A percentile compares a stretch with the other conserved stretches of the same genome.
These are phyloP conservation scores for Malurus cyaneus DNA, from an alignment of 2,113 vertebrate genomes.

Conservation along the genomic window DNA sequence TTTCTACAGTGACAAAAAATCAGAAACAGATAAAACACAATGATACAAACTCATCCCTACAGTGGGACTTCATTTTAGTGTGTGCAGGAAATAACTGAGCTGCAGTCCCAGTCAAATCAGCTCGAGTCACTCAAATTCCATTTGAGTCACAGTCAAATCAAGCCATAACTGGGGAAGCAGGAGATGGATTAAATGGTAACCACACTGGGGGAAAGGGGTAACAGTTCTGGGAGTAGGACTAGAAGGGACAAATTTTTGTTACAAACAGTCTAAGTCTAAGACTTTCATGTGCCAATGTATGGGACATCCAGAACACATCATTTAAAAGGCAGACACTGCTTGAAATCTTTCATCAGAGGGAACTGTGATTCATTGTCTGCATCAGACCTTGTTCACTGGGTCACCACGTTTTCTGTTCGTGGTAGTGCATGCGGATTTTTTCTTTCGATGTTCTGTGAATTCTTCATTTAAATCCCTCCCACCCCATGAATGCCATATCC, in stretches of 20 bases:
- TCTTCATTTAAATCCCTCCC: not conserved
- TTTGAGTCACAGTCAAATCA: not conserved
- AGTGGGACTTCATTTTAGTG: not conserved
- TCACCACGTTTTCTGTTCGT: not conserved
- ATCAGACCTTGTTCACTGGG: not conserved
- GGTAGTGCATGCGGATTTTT: not conserved
- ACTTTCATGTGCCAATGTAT: not conserved
- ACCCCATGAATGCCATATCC: rapidly evolving
- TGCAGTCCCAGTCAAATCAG: not conserved
- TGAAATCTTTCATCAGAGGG: not conserved
- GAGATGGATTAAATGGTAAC: not conserved
- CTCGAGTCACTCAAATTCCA: not conserved
- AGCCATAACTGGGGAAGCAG: not conserved
- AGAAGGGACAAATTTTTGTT: not conserved
- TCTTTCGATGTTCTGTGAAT: not conserved
- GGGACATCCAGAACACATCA: not conserved
- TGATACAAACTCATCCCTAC: not conserved
- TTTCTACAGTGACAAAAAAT: not conserved
- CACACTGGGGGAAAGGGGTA: not conserved
- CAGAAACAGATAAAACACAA: not conserved
- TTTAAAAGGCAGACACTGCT: not conserved
- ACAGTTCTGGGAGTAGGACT: not conserved
- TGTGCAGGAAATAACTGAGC: not conserved
- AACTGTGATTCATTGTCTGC: not conserved
- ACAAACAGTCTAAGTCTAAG: not conserved